Conservation (phyloP, 2,113 vertebrate species). For the Chionomys nivalis region DNA sequence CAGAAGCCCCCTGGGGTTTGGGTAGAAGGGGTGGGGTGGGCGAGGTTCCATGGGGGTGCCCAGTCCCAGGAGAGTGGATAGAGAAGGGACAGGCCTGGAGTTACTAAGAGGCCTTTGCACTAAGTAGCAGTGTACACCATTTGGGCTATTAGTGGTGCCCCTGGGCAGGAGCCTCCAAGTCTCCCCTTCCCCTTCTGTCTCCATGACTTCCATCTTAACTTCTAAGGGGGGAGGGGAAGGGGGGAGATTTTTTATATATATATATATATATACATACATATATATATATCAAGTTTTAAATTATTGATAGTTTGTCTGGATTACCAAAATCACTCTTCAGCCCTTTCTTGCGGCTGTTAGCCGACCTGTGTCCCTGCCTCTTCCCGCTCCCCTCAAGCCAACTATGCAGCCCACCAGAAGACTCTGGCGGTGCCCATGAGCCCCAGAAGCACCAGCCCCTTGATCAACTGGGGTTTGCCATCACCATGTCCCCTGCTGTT, state of each 20-base stretch:
- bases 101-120: constrained; percentile 44
- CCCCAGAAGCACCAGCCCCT: constrained; percentile 67
- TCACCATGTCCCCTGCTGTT: constrained; percentile 56
- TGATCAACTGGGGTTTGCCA: not conserved
- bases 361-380: constrained; percentile 60
- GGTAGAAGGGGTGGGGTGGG: constrained; percentile 70
- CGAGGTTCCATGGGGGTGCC: constrained; percentile 77
- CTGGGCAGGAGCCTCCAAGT: constrained; percentile 79
- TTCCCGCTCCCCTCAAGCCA: constrained; percentile 64
- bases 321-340: constrained; percentile 88
- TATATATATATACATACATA: constrained; percentile 83
- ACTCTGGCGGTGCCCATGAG: constrained; percentile 58
- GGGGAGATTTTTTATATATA: constrained; percentile 85
- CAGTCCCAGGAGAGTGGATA: constrained; percentile 71
- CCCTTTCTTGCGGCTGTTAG: constrained; percentile 70
- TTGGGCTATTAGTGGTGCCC: constrained; percentile 69
- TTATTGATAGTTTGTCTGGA: constrained; percentile 90
- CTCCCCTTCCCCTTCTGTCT: constrained; percentile 73
- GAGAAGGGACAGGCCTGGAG: constrained; percentile 60
- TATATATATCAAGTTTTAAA: constrained; percentile 92
- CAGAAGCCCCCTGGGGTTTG: constrained; percentile 62
- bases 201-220: constrained; percentile 82
- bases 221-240: constrained; percentile 81
- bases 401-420: constrained; percentile 84
- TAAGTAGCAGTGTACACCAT: constrained; percentile 50